These are phyloP conservation scores for Chrysopa pallens DNA, from an alignment of 1,140 invertebrate species.

Conservation along the genomic window DNA sequence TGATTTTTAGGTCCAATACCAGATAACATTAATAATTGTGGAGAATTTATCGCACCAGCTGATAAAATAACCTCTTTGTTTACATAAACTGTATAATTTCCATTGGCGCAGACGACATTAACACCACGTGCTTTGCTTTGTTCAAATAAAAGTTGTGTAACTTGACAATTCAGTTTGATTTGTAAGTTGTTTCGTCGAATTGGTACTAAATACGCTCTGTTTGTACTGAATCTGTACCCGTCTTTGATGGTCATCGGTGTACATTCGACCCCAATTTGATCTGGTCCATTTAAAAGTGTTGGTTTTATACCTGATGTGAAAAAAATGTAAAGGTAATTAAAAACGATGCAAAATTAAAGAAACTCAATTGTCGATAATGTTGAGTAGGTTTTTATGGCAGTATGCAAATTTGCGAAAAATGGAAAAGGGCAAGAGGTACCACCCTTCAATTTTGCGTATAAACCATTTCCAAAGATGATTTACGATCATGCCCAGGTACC, in stretches of 20 bases:
- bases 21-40: constrained; percentile 6
- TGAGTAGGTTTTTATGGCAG: too few relatives aligned
- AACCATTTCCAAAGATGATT: too few relatives aligned
- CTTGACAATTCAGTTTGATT: constrained; percentile 1
- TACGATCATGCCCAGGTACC: too few relatives aligned
- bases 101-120: constrained; percentile 1
- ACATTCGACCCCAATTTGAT: too few relatives aligned
- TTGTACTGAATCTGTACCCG: constrained; percentile 40
- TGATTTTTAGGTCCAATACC: constrained; percentile 4
- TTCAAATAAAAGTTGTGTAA: constrained; percentile 2
- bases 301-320: too few relatives aligned
- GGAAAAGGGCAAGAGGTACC: too few relatives aligned
- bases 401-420: too few relatives aligned
- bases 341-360: too few relatives aligned
- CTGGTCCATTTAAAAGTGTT: too few relatives aligned
- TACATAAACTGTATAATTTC: not conserved
- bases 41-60: constrained; percentile 4
- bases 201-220: not conserved
- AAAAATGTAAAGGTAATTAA: too few relatives aligned
- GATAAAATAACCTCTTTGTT: constrained; percentile 5
- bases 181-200: constrained; percentile 2
- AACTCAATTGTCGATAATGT: too few relatives aligned
- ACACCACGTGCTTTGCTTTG: constrained; percentile 1
- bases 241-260: constrained; percentile 22
- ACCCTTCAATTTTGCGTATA: too few relatives aligned